A percentile compares a stretch with the other conserved stretches of the same genome.
Conservation (phyloP, 1,140 invertebrate genomes). For the Apis dorsata region DNA sequence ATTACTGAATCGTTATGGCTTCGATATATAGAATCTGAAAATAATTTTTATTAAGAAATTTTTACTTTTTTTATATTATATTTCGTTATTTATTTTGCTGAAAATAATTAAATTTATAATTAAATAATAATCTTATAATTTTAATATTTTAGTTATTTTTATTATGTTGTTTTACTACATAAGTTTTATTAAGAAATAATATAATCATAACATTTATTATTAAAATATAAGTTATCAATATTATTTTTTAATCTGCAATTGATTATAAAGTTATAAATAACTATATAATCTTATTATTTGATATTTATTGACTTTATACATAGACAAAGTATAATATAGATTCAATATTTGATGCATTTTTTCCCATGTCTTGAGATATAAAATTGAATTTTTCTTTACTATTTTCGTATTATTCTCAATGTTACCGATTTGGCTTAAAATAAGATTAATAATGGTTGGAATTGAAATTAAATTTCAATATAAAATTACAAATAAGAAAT, state of each 20-base stretch:
- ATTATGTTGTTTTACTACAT: neutral
- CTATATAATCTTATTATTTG: neutral
- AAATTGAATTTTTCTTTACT: too few species aligned
- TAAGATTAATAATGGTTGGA: too few species aligned
- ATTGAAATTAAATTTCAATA: too few species aligned
- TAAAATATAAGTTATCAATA: neutral
- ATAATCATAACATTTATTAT: neutral
- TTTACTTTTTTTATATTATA: neutral
- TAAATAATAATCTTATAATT: too few species aligned
- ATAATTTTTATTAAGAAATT: neutral
- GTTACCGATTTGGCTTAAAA: too few species aligned
- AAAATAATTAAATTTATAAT: neutral
- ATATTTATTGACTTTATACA: neutral
- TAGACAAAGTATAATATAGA: too few species aligned
- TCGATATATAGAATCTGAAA: constrained; percentile 5
- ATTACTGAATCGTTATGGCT: constrained; percentile 20
- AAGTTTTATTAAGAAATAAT: neutral
- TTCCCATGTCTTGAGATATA: too few species aligned
- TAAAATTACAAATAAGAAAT: too few species aligned
- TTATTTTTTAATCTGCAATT: neutral
- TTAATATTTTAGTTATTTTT: too few species aligned
- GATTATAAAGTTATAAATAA: neutral
- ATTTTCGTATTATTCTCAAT: too few species aligned
- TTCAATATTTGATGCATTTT: too few species aligned
- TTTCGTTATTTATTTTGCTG: neutral